Percentiles rank a stretch among this genome's conserved stretches.
phyloP scores from a whole-genome alignment of 1,140 invertebrate genomes.

The Trichonephila clavipes region DNA sequence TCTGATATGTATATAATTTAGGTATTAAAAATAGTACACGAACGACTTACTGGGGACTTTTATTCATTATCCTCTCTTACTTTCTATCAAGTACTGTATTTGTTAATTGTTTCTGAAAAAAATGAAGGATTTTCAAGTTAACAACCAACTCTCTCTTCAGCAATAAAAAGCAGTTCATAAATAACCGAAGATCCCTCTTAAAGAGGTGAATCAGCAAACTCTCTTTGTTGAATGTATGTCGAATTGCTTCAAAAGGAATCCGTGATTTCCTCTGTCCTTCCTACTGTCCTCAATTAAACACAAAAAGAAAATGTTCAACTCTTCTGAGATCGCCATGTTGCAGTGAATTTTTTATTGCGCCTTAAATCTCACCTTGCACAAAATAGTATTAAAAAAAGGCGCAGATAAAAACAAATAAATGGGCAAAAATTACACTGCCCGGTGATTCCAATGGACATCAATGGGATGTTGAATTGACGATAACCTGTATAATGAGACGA shows the following conservation, averaged over 20 bases:
- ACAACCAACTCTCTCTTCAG: not conserved
- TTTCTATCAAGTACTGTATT: not conserved
- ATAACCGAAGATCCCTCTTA: not conserved
- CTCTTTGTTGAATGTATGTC: conserved; percentile 33
- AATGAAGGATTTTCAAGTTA: not conserved
- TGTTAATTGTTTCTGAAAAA: not conserved
- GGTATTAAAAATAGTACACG: too few relatives aligned
- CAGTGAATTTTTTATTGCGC: conserved; percentile 25
- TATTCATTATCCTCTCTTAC: not conserved
- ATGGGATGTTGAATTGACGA: conserved; percentile 33
- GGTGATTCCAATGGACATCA: not conserved
- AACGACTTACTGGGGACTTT: too few relatives aligned
- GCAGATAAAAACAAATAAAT: conserved; percentile 35
- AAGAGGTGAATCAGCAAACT: not conserved
- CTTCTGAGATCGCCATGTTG: not conserved
- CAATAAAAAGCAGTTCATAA: conserved; percentile 3
- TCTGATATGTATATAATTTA: too few relatives aligned
- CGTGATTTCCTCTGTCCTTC: conserved; percentile 40
- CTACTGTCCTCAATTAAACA: conserved; percentile 29
- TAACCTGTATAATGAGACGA: conserved; percentile 26
- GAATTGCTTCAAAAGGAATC: not conserved
- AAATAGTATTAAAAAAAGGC: conserved; percentile 13
- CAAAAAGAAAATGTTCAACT: not conserved
- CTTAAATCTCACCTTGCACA: not conserved
- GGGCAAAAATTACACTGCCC: conserved; percentile 26